phyloP scores from a whole-genome alignment of 2,888 invertebrate species.

The Pteria penguin region DNA sequence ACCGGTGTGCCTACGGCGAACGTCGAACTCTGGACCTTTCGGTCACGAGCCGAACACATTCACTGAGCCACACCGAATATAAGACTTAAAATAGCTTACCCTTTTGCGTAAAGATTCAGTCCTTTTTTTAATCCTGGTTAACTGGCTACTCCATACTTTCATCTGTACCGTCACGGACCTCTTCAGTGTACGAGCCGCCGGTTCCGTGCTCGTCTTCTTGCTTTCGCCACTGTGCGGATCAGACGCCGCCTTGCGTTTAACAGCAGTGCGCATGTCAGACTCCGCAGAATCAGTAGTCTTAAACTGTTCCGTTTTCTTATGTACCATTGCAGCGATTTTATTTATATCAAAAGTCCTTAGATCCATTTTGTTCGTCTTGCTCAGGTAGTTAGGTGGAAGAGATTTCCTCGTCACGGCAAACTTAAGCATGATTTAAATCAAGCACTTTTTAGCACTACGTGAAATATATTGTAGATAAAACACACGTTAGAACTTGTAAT shows the following conservation, averaged over 20 bases:
- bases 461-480: neutral
- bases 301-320: neutral
- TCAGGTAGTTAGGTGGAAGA: neutral
- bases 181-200: neutral
- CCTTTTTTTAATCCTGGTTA: constrained; percentile 18
- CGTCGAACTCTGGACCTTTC: no score
- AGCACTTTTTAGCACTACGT: neutral
- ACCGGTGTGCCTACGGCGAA: no score
- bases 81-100: neutral
- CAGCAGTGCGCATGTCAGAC: neutral
- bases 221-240: neutral
- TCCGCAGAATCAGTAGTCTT: neutral
- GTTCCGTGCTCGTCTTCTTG: neutral
- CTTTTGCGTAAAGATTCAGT: constrained; percentile 14
- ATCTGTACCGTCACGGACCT: constrained; percentile 19
- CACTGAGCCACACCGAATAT: neutral
- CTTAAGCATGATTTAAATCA: neutral
- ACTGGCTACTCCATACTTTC: constrained; percentile 31
- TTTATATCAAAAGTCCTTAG: neutral
- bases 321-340: neutral
- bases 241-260: neutral
- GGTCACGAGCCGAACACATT: no score
- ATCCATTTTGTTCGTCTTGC: neutral
- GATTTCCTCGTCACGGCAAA: neutral
- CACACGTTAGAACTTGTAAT: neutral